phyloP scores from a whole-genome alignment of 2,797 vertebrate genomes.

The Syndactyla subalaris region DNA sequence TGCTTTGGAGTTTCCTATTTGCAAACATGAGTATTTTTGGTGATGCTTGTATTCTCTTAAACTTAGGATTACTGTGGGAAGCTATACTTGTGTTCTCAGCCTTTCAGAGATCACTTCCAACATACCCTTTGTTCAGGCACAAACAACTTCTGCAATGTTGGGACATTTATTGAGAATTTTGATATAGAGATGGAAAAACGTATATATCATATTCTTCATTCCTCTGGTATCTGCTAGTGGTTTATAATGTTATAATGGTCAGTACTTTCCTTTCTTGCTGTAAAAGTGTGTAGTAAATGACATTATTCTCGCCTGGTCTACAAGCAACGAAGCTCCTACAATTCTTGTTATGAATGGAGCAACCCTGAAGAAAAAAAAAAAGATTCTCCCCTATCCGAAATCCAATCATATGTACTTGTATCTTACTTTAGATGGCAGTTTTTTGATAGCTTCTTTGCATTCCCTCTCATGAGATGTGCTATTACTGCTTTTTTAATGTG shows the following conservation, averaged over 20 bases:
- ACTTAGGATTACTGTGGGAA: neutral
- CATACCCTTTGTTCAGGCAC: neutral
- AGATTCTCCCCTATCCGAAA: neutral
- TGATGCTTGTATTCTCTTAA: neutral
- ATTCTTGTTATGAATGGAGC: neutral
- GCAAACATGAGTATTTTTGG: neutral
- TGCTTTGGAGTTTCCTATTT: neutral
- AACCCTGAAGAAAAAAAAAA: constrained; percentile 10
- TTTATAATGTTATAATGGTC: neutral
- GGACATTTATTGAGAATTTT: neutral
- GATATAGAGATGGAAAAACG: neutral
- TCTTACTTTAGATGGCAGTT: constrained; percentile 42
- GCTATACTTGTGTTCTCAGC: neutral
- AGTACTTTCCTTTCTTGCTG: neutral
- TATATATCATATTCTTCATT: neutral
- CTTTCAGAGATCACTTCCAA: neutral
- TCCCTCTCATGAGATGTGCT: constrained; percentile 58
- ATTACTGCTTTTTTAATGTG: constrained; percentile 69
- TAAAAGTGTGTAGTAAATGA: neutral
- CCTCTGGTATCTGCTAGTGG: neutral
- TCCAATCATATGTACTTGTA: neutral
- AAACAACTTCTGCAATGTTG: neutral
- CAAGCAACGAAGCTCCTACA: neutral
- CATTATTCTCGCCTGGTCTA: neutral
- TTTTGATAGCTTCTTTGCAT: constrained; percentile 70